Conservation (phyloP, 2,888 invertebrate genomes). For the Nowickia ferox region DNA sequence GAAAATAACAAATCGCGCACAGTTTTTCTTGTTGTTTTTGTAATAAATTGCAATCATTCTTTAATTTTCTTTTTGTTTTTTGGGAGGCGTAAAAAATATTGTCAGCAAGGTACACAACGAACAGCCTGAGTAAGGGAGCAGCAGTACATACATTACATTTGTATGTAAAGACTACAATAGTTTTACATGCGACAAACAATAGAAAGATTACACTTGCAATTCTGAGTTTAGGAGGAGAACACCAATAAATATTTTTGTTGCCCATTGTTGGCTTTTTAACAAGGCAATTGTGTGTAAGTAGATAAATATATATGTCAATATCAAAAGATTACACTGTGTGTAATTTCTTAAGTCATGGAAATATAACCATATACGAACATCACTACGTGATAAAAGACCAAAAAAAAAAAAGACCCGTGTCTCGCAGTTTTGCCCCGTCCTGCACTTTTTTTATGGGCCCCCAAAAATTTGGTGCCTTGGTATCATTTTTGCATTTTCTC, state of each 20-base stretch:
- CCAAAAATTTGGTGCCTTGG: too few relatives aligned
- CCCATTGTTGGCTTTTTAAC: neutral
- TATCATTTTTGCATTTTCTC: too few relatives aligned
- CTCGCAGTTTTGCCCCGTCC: too few relatives aligned
- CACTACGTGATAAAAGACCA: too few relatives aligned
- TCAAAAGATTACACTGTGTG: too few relatives aligned
- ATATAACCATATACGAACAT: too few relatives aligned
- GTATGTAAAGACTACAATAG: neutral
- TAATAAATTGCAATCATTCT: constrained; percentile 17
- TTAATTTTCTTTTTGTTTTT: neutral
- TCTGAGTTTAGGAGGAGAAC: neutral
- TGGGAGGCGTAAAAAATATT: constrained; percentile 38
- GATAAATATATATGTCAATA: too few relatives aligned
- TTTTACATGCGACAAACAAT: neutral
- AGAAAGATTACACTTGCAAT: constrained; percentile 1
- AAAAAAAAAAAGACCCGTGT: too few relatives aligned
- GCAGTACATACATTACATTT: neutral
- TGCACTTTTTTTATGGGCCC: too few relatives aligned
- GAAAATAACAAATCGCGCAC: constrained; percentile 8
- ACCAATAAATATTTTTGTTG: neutral
- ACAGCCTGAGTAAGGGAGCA: neutral
- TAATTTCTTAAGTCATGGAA: too few relatives aligned
- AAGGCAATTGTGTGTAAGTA: neutral
- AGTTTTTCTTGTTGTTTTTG: constrained; percentile 8
- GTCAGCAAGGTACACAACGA: constrained; percentile 36